These are phyloP conservation scores for Nanorana parkeri DNA, from an alignment of 2,113 vertebrate genomes.

Conservation along the genomic window DNA sequence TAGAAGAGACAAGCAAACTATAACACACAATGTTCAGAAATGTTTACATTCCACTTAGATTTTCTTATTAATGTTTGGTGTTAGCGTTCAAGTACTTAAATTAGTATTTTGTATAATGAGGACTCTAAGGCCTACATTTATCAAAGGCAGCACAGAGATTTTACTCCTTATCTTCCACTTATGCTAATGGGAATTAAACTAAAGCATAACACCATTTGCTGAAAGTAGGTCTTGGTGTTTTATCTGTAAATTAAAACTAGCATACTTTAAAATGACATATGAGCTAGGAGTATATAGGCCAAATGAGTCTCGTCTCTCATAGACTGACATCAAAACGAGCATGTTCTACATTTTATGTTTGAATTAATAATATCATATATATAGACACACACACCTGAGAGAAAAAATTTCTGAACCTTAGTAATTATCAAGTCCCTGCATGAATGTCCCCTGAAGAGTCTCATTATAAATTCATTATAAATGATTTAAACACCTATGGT, in stretches of 20 bases:
- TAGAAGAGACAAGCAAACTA: slow-evolving; percentile 42
- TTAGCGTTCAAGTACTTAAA: neutral
- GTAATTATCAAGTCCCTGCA: too few relatives aligned
- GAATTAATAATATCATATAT: neutral
- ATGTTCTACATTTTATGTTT: neutral
- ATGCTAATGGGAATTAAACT: slow-evolving; percentile 42
- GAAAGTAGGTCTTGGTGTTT: slow-evolving; percentile 40
- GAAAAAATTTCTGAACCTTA: too few relatives aligned
- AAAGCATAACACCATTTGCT: slow-evolving; percentile 23
- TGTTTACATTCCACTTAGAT: neutral
- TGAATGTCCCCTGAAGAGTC: too few relatives aligned
- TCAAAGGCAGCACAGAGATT: slow-evolving; percentile 12
- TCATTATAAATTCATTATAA: too few relatives aligned
- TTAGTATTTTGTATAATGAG: slow-evolving; percentile 26
- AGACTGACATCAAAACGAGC: slow-evolving; percentile 13
- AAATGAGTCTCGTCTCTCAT: neutral
- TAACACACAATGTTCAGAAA: neutral
- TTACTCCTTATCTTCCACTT: slow-evolving; percentile 33
- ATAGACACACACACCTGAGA: too few relatives aligned
- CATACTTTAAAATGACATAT: slow-evolving; percentile 38
- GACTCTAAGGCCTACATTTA: neutral
- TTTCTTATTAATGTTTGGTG: slow-evolving; percentile 2
- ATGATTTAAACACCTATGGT: too few relatives aligned
- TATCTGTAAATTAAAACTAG: slow-evolving; percentile 37
- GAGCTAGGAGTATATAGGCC: slow-evolving; percentile 34